phyloP scores from a whole-genome alignment of 1,140 invertebrate species.

The Megathymus violae region DNA sequence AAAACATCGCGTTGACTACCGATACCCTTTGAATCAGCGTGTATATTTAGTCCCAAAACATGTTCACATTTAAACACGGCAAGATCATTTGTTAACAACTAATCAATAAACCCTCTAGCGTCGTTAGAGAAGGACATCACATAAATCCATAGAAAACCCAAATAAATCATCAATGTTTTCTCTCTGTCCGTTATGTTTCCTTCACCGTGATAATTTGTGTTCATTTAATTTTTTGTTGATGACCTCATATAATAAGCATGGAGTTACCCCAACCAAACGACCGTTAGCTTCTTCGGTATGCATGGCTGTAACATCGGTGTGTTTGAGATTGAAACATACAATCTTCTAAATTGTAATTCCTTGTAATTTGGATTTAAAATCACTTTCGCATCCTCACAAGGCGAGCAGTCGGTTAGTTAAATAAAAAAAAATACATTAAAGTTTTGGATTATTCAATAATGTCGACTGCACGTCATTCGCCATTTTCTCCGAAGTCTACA shows the following conservation, averaged over 20 bases:
- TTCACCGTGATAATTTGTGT: conserved; percentile 47
- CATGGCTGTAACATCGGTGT: conserved; percentile 67
- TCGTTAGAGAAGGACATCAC: conserved; percentile 27
- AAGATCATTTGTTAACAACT: conserved; percentile 20
- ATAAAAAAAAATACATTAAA: conserved; percentile 23
- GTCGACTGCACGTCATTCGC: conserved; percentile 69
- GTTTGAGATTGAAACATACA: conserved; percentile 49
- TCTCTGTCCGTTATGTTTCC: conserved; percentile 59
- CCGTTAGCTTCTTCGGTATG: conserved; percentile 68
- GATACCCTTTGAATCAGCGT: background rate
- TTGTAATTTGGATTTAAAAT: conserved; percentile 53
- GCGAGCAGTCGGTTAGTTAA: conserved; percentile 65
- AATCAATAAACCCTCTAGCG: conserved; percentile 14
- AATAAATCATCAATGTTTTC: conserved; percentile 40
- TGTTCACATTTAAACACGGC: background rate
- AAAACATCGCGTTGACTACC: no score
- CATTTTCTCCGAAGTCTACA: conserved; percentile 64
- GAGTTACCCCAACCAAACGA: conserved; percentile 41
- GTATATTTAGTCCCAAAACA: conserved; percentile 11
- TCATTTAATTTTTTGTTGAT: conserved; percentile 50
- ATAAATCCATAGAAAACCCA: conserved; percentile 37
- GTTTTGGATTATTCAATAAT: conserved; percentile 16
- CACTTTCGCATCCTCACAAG: conserved; percentile 66
- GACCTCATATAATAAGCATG: conserved; percentile 79
- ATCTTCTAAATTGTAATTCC: conserved; percentile 65